phyloP scores from a whole-genome alignment of 2,113 vertebrate genomes.

The Lepisosteus osseus region DNA sequence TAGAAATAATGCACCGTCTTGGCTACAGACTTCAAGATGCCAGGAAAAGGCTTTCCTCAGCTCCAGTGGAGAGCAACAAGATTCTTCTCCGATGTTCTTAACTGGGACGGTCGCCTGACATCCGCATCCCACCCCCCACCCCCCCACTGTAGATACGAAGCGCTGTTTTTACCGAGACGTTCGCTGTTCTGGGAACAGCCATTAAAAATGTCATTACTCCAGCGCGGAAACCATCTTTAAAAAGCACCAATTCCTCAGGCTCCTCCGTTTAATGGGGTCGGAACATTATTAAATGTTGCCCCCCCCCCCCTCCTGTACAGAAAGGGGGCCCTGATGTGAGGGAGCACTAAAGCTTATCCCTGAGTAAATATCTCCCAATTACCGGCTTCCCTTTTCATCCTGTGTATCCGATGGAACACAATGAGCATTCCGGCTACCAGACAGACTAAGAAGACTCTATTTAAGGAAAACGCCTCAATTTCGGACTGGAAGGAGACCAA shows the following conservation, averaged over 20 bases:
- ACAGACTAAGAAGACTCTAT: too few species aligned
- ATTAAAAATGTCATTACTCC: constrained; percentile 64
- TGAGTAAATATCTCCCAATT: constrained; percentile 58
- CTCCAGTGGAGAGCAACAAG: too few species aligned
- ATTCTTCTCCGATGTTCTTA: not conserved
- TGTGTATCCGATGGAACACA: too few species aligned
- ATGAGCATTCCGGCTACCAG: too few species aligned
- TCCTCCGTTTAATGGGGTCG: constrained; percentile 47
- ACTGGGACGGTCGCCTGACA: not conserved
- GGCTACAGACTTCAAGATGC: too few species aligned
- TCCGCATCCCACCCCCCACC: constrained; percentile 25
- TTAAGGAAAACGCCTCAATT: too few species aligned
- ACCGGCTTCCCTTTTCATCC: constrained; percentile 14
- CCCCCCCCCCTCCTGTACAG: constrained; percentile 20
- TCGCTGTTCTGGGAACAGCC: constrained; percentile 55
- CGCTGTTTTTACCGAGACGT: constrained; percentile 44
- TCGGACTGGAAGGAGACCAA: too few species aligned
- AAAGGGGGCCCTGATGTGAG: constrained; percentile 50
- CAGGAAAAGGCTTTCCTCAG: too few species aligned
- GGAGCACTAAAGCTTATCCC: constrained; percentile 63
- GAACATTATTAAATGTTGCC: constrained; percentile 35
- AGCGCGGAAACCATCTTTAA: constrained; percentile 52
- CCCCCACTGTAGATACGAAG: constrained; percentile 8
- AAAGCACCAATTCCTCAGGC: constrained; percentile 52
- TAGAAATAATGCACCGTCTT: too few species aligned